phyloP scores from a whole-genome alignment of 2,113 vertebrate genomes.

The Notiomystis cincta region DNA sequence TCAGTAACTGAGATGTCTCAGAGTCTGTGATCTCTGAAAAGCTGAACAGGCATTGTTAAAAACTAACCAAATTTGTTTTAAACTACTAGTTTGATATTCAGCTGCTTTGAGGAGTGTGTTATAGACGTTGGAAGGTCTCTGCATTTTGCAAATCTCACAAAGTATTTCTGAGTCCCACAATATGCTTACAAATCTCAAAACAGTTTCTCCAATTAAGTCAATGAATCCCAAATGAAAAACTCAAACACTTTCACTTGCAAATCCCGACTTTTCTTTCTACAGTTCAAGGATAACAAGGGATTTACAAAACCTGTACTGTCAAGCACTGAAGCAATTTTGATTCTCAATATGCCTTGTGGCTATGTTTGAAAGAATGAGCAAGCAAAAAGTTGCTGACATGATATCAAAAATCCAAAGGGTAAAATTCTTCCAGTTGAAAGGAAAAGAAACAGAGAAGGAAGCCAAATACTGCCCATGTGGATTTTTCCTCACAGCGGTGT shows the following conservation, averaged over 20 bases:
- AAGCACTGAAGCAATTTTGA: constrained; percentile 14
- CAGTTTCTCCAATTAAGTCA: constrained; percentile 22
- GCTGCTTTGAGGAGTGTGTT: background rate
- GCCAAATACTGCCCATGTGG: background rate
- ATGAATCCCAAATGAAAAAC: background rate
- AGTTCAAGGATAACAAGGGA: constrained; percentile 26
- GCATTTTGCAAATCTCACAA: background rate
- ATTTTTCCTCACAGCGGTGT: background rate
- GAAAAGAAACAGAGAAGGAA: background rate
- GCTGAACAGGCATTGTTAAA: background rate
- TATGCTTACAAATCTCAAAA: constrained; percentile 6
- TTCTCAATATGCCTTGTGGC: background rate
- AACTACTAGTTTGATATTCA: background rate
- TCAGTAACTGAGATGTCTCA: background rate
- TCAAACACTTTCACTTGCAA: constrained; percentile 33
- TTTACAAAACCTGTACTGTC: background rate
- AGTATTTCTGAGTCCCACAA: background rate
- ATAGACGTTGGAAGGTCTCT: background rate
- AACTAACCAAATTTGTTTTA: background rate
- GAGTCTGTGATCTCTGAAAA: background rate
- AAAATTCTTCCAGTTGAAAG: background rate
- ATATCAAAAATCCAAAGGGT: background rate
- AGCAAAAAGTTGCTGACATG: background rate
- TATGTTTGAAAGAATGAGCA: background rate
- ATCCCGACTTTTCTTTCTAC: constrained; percentile 10